Base-by-base conservation (phyloP, 2,888 invertebrate species). In the Notodonta dromedarius region DNA sequence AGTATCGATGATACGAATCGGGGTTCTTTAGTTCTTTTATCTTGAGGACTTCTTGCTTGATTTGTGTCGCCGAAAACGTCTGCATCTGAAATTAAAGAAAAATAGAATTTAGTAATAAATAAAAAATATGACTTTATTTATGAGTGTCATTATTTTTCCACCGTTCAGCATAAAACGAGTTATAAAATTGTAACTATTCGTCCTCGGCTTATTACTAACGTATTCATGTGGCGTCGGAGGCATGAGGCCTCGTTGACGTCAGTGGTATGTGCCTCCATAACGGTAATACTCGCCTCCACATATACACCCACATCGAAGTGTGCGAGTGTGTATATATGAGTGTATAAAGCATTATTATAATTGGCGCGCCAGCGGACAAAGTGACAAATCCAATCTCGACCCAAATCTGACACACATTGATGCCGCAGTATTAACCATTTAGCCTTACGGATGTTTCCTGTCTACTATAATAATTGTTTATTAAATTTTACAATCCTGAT, bases 1-100 rank as follows among this genome's bases (percentile, higher is more conserved):
- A 97, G 94, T 77, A 97, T 96, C 24, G 97, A 97, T 32, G 97
- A 97, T 67, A 96, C 96, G 82, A 97, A 97, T 70, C 94, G 87
- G 55, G 93, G 94, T 88, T 94, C 94, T 84, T 92, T 92, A 65
- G 85, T 84, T 48, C 85, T 85, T 73, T 88, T 85, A 44, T 93
- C 91, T 70, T 83, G 82, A 66, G 80, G 61, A 61, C 75, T 82
- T 69, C 79, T 88, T 60, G 75, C 74, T 66, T 81, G 79, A 74
- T 84, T 90, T 67, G 81, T 86, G 75, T 94, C 93, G 64, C 90
- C 90, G 70, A 94, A 94, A 60, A 94, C 93, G 77, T 94, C 94
- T 61, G 93, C 93, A 85, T 94, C 94, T 94, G 92, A 66, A 91
- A 92, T 67, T 60, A 82, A 24, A 54, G 35, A 42, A 60, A 60